phyloP scores from a whole-genome alignment of 1,140 invertebrate genomes.

The Nilaparvata lugens region DNA sequence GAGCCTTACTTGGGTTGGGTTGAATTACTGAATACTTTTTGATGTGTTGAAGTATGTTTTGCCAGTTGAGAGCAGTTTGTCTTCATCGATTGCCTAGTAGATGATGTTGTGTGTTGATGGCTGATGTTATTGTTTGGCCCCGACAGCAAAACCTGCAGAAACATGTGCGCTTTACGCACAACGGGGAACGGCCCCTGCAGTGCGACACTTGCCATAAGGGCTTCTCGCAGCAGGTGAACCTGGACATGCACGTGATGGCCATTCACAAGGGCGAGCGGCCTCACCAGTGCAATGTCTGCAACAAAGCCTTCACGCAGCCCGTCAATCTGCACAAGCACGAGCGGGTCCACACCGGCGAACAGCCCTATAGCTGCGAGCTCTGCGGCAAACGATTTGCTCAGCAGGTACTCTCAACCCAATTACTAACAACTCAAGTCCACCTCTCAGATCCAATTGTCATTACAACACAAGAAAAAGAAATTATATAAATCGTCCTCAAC shows the following conservation, averaged over 20 bases:
- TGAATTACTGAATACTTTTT: no score
- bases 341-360: conserved; percentile 53
- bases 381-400: conserved; percentile 52
- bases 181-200: conserved; percentile 33
- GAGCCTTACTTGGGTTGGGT: no score
- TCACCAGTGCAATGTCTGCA: conserved; percentile 47
- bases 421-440: no score
- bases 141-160: conserved; percentile 28
- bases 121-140: conserved; percentile 4
- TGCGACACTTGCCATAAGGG: conserved; percentile 32
- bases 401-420: conserved; percentile 10
- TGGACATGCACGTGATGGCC: conserved; percentile 29
- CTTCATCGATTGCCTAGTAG: no score
- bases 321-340: conserved; percentile 63
- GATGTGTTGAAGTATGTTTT: no score
- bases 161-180: conserved; percentile 33
- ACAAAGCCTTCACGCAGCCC: conserved; percentile 52
- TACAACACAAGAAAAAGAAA: no score
- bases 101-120: no score
- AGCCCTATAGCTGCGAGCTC: conserved; percentile 48
- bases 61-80: no score
- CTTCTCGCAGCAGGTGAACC: conserved; percentile 34
- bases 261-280: conserved; percentile 49
- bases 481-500: no score
- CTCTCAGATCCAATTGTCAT: no score